Conservation (phyloP, 2,113 vertebrate species). For the Albula goreensis region DNA sequence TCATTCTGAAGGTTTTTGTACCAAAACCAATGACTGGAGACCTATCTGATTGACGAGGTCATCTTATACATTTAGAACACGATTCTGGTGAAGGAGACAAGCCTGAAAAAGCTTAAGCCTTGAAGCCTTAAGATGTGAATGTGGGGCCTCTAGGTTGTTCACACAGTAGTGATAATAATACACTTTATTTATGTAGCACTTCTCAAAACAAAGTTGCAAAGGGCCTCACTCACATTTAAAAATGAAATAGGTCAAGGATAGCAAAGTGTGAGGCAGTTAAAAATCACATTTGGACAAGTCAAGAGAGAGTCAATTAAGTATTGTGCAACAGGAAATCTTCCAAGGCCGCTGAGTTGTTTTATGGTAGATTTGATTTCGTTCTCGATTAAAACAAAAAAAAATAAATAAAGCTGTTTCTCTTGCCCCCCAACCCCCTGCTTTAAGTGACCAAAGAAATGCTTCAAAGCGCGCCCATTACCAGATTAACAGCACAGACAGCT, state of each 20-base stretch:
- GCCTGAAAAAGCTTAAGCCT: background rate
- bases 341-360: background rate
- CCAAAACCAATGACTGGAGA: background rate
- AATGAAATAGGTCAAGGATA: no score
- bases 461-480: slow-evolving; percentile 58
- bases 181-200: no score
- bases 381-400: background rate
- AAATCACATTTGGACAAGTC: no score
- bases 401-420: background rate
- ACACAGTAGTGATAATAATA: no score
- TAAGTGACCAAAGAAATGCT: slow-evolving; percentile 8
- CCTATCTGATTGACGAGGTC: background rate
- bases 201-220: no score
- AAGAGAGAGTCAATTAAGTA: background rate
- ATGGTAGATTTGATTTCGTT: background rate
- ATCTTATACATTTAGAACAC: background rate
- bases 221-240: no score
- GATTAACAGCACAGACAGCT: slow-evolving; percentile 55
- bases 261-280: no score
- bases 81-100: background rate
- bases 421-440: background rate
- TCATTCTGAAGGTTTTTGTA: background rate
- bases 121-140: background rate
- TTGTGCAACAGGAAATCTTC: background rate
- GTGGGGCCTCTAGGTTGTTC: background rate